Base-by-base conservation (phyloP, 2,797 vertebrate species). In the Phylloscopus collybita region DNA sequence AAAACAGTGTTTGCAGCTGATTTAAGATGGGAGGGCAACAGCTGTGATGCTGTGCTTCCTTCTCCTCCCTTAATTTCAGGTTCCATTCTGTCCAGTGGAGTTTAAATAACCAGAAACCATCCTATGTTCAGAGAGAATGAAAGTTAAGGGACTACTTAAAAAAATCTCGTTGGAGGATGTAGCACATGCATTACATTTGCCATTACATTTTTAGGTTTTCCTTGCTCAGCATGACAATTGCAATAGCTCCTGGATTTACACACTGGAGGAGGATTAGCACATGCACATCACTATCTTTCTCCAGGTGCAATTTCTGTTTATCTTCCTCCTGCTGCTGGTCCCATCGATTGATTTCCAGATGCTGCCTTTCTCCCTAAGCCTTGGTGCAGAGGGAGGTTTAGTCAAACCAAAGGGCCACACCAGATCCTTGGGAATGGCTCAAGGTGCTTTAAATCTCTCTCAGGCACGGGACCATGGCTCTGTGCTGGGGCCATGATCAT, bases 271-370 rank as follows among this genome's bases (percentile, higher is more conserved):
- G 73, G 95, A 90, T 94, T 92, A 93, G 66, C 73, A 56, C 66
- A 42, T 32, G 26, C 62, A 73, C 80, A 66, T 59, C 54, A 8
- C 76, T 86, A 3, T 88, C 88, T 69, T 92, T 86, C 80, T 80
- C 57, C 79, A 93, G 72, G n/a, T 81, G 44, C 89, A 85, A 62
- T 91, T 83, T 83, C 51, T 88, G 30, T 90, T 95, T 93, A 59
- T 94, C 76, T 95, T 93, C 54, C 34, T 90, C 62, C 86, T 66
- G 56, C 88, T 93, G 82, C 73, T 81, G 59, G 59, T 86, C 50
- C 62, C 54, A 65, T 61, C 73, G 88, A 72, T 88, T 81, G 90
- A 79, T 92, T 95, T 79, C 73, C 86, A 86, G 44, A 73, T 92
- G 82, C 82, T 88, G 86, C 80, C 51, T 95, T 86, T 95, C 60